Conservation (phyloP, 2,888 invertebrate species). For the Saturnia japonica region DNA sequence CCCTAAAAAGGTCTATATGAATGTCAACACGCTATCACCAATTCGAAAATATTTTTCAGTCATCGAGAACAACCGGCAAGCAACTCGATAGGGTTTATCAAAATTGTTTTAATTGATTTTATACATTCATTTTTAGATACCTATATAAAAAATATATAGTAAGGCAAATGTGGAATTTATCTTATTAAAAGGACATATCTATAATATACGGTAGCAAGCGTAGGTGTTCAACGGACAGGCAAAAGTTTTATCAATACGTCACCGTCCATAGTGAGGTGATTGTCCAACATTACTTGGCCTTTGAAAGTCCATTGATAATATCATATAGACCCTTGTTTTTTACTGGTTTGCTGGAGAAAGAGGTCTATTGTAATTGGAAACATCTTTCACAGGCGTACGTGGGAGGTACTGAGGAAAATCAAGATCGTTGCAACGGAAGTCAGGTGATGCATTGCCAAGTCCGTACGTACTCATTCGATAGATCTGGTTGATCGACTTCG, state of each 20-base stretch:
- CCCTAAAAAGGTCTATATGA: no score
- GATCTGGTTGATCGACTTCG: constrained; percentile 68
- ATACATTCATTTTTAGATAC: no score
- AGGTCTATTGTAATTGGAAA: constrained; percentile 54
- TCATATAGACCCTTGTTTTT: constrained; percentile 29
- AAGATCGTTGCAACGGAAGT: constrained; percentile 79
- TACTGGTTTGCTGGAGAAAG: constrained; percentile 31
- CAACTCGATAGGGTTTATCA: no score
- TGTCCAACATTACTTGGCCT: constrained; percentile 46
- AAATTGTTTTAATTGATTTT: no score
- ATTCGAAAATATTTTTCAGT: no score
- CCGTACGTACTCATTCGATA: constrained; percentile 66
- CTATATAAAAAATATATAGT: no score
- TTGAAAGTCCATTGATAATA: constrained; percentile 33
- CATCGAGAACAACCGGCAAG: no score
- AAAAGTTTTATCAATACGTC: constrained; percentile 64
- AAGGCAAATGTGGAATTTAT: neutral
- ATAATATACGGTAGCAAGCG: constrained; percentile 63
- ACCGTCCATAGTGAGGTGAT: constrained; percentile 50
- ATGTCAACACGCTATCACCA: no score
- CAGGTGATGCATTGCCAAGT: constrained; percentile 75
- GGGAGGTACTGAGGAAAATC: constrained; percentile 75
- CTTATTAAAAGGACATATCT: constrained; percentile 39
- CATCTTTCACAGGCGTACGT: constrained; percentile 65
- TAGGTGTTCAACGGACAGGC: constrained; percentile 68